Percentiles rank a stretch among this genome's conserved stretches.
Conservation (phyloP, 2,797 vertebrate genomes). For the Amblyopsis hoosieri region DNA sequence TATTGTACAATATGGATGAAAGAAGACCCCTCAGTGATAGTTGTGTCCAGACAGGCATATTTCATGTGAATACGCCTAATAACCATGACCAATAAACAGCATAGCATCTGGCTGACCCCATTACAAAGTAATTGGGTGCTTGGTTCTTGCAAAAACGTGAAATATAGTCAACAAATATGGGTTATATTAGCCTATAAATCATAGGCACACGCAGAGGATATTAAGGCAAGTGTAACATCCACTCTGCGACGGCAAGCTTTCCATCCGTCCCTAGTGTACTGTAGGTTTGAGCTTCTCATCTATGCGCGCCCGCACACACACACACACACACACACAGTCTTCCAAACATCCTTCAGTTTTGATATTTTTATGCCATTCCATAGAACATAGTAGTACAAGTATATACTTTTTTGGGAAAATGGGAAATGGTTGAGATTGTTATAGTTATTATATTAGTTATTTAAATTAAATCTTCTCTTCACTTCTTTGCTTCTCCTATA, state of each 20-base stretch:
- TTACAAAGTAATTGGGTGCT: not conserved
- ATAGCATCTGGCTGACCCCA: not conserved
- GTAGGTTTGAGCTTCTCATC: not conserved
- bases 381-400: too few species aligned
- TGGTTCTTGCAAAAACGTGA: not conserved
- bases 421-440: too few species aligned
- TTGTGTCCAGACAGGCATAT: not conserved
- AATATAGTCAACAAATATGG: not conserved
- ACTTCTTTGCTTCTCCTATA: too few species aligned
- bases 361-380: too few species aligned
- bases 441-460: too few species aligned
- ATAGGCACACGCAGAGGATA: not conserved
- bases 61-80: not conserved
- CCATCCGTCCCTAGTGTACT: not conserved
- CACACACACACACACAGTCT: not conserved
- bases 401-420: too few species aligned
- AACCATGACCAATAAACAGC: not conserved
- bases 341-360: too few species aligned
- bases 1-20: not conserved
- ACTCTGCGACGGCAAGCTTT: too few species aligned
- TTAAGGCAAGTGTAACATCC: too few species aligned
- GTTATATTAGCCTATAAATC: not conserved
- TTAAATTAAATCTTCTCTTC: too few species aligned
- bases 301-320: not conserved
- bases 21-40: not conserved